Percentiles rank a stretch among this genome's conserved stretches.
phyloP scores from a whole-genome alignment of 1,140 invertebrate genomes.

The Drosophila subpulchrella region DNA sequence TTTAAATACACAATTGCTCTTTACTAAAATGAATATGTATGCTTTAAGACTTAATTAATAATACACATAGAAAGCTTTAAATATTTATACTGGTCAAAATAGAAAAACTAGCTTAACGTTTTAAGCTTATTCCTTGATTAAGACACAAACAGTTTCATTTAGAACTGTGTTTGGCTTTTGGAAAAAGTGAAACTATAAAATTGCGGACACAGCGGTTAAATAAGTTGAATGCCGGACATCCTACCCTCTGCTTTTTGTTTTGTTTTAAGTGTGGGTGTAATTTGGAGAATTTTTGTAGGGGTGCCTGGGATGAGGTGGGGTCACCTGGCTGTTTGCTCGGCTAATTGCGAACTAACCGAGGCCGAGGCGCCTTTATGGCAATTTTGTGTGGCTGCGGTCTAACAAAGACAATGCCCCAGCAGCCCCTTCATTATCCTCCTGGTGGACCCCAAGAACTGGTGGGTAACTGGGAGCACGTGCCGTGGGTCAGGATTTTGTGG shows the following conservation, averaged over 20 bases:
- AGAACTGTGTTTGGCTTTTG: too few species aligned
- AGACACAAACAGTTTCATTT: neutral
- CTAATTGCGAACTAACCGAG: conserved; percentile 58
- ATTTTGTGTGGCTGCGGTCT: conserved; percentile 45
- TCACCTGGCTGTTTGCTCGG: conserved; percentile 45
- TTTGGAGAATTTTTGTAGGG: conserved; percentile 26
- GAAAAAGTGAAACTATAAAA: neutral
- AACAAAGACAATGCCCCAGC: conserved; percentile 29
- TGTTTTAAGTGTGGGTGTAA: conserved; percentile 29
- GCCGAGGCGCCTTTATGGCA: conserved; percentile 53
- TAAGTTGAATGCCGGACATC: neutral
- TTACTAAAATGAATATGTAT: too few species aligned
- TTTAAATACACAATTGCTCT: too few species aligned
- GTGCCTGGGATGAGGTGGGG: conserved; percentile 7
- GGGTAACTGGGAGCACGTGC: conserved; percentile 57
- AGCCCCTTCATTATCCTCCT: conserved; percentile 13
- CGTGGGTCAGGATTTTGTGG: conserved; percentile 37
- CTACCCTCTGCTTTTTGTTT: neutral
- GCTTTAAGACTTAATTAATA: too few species aligned
- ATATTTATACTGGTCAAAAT: too few species aligned
- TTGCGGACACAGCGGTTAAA: neutral
- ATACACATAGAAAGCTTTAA: too few species aligned
- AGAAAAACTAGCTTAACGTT: too few species aligned
- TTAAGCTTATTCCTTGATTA: too few species aligned
- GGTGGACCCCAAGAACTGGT: conserved; percentile 9